These are phyloP conservation scores for Spicauda simplicius DNA, from an alignment of 2,888 invertebrate genomes.

Conservation along the genomic window DNA sequence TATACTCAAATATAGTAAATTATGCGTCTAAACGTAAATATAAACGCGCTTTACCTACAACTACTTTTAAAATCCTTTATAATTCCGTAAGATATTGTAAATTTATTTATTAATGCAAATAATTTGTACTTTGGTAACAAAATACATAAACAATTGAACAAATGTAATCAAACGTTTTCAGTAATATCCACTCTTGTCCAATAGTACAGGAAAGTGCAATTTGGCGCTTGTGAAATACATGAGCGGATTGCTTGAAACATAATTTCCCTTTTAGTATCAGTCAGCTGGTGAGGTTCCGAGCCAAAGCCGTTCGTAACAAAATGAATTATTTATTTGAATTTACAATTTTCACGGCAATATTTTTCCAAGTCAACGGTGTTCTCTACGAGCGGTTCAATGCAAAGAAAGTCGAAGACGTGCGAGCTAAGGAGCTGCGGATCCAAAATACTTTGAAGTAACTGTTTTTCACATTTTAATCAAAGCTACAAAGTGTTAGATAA, in stretches of 20 bases:
- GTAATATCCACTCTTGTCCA: conserved; percentile 27
- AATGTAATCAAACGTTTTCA: conserved; percentile 21
- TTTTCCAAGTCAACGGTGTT: conserved; percentile 48
- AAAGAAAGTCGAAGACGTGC: conserved; percentile 53
- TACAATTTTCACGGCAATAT: conserved; percentile 53
- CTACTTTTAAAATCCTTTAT: no score
- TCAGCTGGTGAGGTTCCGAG: conserved; percentile 26
- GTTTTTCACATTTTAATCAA: conserved; percentile 11
- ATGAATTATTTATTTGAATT: conserved; percentile 52
- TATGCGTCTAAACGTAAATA: no score
- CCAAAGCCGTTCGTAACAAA: conserved; percentile 42
- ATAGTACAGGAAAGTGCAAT: conserved; percentile 33
- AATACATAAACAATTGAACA: background rate
- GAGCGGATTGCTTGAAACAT: conserved; percentile 32
- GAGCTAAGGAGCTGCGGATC: conserved; percentile 49
- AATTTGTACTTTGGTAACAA: no score
- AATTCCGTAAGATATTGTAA: no score
- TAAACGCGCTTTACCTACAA: no score
- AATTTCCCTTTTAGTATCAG: conserved; percentile 37
- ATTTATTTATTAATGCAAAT: no score
- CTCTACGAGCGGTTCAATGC: conserved; percentile 63
- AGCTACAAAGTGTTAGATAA: no score
- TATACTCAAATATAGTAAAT: no score
- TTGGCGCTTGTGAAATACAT: conserved; percentile 30
- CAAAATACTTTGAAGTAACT: conserved; percentile 56